Evolutionary conservation across 1,140 invertebrate species (phyloP).

Genomic region (Luehdorfia chinensis): DNA sequence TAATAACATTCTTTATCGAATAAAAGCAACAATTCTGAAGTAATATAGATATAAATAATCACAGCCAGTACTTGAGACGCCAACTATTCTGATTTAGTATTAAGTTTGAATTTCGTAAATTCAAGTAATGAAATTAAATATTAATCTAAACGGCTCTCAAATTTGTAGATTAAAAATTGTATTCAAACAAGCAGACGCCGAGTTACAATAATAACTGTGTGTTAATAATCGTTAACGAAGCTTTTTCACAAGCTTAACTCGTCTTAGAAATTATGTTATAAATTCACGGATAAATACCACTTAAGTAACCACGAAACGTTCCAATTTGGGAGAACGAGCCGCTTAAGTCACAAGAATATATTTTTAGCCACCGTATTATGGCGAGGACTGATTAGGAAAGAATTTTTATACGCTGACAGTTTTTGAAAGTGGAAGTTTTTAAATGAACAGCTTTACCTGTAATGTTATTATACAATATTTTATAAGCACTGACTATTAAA

Average conservation of each 20-base stretch:
- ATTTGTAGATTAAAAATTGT: constrained; percentile 9
- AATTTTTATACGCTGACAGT: constrained; percentile 14
- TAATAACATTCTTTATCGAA: too few species aligned
- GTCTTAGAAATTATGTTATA: constrained; percentile 16
- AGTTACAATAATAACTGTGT: constrained; percentile 1
- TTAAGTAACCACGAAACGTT: constrained; percentile 18
- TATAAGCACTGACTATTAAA: too few species aligned
- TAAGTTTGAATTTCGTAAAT: too few species aligned
- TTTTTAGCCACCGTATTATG: constrained; percentile 13
- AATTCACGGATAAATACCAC: constrained; percentile 15
- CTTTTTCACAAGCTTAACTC: constrained; percentile 16
- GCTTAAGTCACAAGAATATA: constrained; percentile 10
- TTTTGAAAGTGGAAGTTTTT: constrained; percentile 8
- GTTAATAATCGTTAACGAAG: constrained; percentile 15
- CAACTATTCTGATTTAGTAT: too few species aligned
- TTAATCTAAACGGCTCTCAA: too few species aligned
- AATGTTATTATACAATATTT: too few species aligned
- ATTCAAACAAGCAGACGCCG: constrained; percentile 8
- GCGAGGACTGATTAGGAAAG: constrained; percentile 10
- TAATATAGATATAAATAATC: too few species aligned
- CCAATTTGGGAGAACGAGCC: constrained; percentile 17
- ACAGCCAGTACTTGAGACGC: too few species aligned
- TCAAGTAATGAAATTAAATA: too few species aligned
- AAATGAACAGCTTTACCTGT: too few species aligned
- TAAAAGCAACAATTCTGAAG: too few species aligned